Evolutionary conservation across 1,140 invertebrate genomes (phyloP).

Genomic region (Tetraneura akinire): DNA sequence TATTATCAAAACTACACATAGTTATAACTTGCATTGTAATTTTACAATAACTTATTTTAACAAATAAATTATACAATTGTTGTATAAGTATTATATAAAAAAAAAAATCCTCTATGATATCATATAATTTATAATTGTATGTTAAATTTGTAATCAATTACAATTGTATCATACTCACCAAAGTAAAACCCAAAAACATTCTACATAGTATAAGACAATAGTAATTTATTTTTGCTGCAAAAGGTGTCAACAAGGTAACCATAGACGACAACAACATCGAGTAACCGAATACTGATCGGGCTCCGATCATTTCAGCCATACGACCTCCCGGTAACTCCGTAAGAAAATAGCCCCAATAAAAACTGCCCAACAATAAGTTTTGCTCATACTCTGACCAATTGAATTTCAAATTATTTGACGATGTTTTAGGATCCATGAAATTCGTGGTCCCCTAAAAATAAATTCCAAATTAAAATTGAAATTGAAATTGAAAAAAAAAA

Average conservation of each 20-base stretch:
- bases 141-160: too few relatives aligned
- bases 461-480: too few relatives aligned
- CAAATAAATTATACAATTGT: too few relatives aligned
- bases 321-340: constrained; percentile 86
- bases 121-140: too few relatives aligned
- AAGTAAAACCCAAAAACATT: constrained; percentile 71
- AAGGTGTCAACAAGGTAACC: constrained; percentile 79
- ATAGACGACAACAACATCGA: constrained; percentile 81
- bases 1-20: too few relatives aligned
- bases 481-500: too few relatives aligned
- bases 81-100: too few relatives aligned
- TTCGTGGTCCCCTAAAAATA: not conserved
- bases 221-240: constrained; percentile 66
- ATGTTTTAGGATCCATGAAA: too few relatives aligned
- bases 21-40: not conserved
- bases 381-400: constrained; percentile 72
- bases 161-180: constrained; percentile 59
- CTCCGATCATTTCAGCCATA: constrained; percentile 79
- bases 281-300: constrained; percentile 78
- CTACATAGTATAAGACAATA: constrained; percentile 68
- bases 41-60: not conserved
- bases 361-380: constrained; percentile 79
- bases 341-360: constrained; percentile 88
- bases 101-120: too few relatives aligned
- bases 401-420: constrained; percentile 60